Evolutionary conservation across 2,888 invertebrate genomes (phyloP).

Genomic region (Drosophila anceps): DNA sequence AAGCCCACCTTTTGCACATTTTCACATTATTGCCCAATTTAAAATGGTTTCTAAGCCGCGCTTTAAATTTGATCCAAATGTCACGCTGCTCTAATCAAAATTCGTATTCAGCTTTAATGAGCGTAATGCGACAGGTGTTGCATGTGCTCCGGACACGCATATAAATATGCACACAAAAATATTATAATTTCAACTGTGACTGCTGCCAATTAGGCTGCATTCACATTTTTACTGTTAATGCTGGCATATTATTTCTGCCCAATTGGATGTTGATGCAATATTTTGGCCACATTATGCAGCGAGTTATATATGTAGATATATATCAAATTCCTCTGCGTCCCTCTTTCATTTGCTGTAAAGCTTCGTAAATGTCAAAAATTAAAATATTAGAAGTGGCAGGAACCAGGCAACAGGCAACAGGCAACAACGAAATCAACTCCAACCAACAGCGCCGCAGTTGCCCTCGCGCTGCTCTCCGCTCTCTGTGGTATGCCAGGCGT

Average conservation of each 20-base stretch:
- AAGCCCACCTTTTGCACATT: neutral
- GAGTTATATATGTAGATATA: conserved; percentile 10
- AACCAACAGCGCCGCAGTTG: neutral
- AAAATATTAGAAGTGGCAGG: conserved; percentile 72
- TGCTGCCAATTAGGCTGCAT: conserved; percentile 69
- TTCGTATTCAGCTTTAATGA: conserved; percentile 15
- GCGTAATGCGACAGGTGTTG: neutral
- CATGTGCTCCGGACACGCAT: neutral
- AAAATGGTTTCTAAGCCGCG: neutral
- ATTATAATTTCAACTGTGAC: conserved; percentile 52
- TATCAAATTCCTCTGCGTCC: neutral
- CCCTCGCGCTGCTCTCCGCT: conserved; percentile 3
- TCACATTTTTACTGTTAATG: conserved; percentile 61
- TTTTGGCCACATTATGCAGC: conserved; percentile 35
- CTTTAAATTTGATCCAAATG: neutral
- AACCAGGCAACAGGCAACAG: conserved; percentile 50
- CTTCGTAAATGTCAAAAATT: conserved; percentile 71
- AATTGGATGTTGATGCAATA: conserved; percentile 65
- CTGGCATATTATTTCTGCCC: conserved; percentile 73
- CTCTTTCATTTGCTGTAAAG: conserved; percentile 2
- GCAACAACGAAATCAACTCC: conserved; percentile 31
- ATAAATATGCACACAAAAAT: conserved; percentile 25
- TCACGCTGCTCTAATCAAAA: conserved; percentile 24
- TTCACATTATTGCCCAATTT: neutral
- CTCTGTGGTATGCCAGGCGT: conserved; percentile 55